Evolutionary conservation across 2,888 invertebrate genomes (phyloP).

Genomic region (Drosophila algonquin): DNA sequence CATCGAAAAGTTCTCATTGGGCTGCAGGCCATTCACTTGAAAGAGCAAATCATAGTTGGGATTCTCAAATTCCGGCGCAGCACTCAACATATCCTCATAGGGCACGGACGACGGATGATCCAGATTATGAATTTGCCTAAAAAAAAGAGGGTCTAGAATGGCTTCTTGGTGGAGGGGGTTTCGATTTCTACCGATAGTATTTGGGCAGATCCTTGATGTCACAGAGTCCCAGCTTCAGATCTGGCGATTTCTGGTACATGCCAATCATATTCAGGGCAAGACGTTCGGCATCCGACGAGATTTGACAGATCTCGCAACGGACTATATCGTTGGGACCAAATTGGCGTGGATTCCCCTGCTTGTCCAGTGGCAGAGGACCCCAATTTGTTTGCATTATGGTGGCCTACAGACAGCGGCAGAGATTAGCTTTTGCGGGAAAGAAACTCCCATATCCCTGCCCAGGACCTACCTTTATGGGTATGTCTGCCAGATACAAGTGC

Average conservation of each 20-base stretch:
- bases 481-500: constrained; percentile 92
- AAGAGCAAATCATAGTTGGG: constrained; percentile 93
- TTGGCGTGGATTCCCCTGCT: constrained; percentile 90
- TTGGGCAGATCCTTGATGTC: constrained; percentile 92
- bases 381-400: constrained; percentile 57
- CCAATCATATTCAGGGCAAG: constrained; percentile 95
- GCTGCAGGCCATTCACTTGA: constrained; percentile 86
- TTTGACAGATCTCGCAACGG: constrained; percentile 94
- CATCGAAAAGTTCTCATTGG: constrained; percentile 78
- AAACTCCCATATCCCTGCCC: neutral
- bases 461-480: constrained; percentile 91
- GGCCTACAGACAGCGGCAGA: constrained; percentile 46
- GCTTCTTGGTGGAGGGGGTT: neutral
- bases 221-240: constrained; percentile 92
- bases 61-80: constrained; percentile 94
- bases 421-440: neutral
- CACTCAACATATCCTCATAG: constrained; percentile 92
- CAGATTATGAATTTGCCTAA: constrained; percentile 52
- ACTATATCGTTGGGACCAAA: constrained; percentile 93
- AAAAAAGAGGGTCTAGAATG: neutral
- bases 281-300: constrained; percentile 93
- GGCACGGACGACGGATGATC: constrained; percentile 79
- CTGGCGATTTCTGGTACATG: constrained; percentile 88
- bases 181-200: constrained; percentile 89
- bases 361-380: constrained; percentile 85